These are phyloP conservation scores for Onychostruthus taczanowskii DNA, from an alignment of 2,113 vertebrate species.

Conservation along the genomic window DNA sequence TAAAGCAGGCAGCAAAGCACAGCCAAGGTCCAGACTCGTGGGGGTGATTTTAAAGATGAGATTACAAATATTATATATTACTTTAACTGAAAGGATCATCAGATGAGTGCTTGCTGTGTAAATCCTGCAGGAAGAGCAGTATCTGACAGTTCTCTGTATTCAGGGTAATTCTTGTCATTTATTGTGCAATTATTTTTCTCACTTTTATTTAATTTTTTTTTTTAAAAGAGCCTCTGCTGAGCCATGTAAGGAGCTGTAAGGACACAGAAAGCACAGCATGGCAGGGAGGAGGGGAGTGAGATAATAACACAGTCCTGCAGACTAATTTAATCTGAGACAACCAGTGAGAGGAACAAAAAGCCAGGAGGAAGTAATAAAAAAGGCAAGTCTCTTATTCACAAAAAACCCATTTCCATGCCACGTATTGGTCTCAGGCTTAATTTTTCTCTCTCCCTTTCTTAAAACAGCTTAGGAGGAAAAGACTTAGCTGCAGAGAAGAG, in stretches of 20 bases:
- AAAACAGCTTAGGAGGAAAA: background rate
- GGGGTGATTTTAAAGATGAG: background rate
- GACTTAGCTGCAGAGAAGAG: background rate
- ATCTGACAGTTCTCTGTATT: background rate
- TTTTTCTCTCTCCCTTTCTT: background rate
- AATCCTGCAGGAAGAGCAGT: background rate
- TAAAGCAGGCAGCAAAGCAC: background rate
- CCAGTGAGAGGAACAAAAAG: background rate
- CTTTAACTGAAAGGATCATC: conserved; percentile 1
- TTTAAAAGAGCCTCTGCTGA: background rate
- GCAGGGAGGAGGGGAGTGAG: background rate
- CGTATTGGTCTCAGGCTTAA: background rate
- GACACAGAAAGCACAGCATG: background rate
- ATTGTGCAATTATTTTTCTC: conserved; percentile 22
- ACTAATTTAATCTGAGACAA: conserved; percentile 20
- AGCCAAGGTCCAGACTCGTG: background rate
- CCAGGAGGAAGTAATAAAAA: background rate
- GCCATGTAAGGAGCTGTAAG: background rate
- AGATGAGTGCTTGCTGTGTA: conserved; percentile 21
- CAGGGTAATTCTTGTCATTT: conserved; percentile 14
- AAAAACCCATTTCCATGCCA: background rate
- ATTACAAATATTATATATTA: background rate
- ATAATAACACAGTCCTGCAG: background rate
- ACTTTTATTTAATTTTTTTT: background rate
- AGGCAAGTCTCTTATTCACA: background rate